phyloP scores from a whole-genome alignment of 2,888 invertebrate genomes.

The Sarcophaga variegata region DNA sequence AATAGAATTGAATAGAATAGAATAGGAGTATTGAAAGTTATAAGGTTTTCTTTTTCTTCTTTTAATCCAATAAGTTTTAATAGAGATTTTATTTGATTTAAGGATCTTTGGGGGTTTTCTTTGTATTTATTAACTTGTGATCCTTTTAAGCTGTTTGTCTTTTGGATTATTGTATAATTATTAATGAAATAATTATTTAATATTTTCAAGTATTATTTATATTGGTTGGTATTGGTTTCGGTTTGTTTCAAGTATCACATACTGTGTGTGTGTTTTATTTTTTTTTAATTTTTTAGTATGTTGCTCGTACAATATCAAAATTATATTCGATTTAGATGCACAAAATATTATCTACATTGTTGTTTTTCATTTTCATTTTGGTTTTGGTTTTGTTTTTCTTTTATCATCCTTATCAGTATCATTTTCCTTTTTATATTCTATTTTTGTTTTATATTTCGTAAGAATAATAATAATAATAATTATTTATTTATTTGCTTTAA shows the following conservation, averaged over 20 bases:
- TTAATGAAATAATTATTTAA: conserved; percentile 37
- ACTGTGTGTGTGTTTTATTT: conserved; percentile 4
- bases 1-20: conserved; percentile 40
- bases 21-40: conserved; percentile 53
- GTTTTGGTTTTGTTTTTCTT: background rate
- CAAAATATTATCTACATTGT: conserved; percentile 63
- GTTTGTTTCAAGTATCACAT: conserved; percentile 54
- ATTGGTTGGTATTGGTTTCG: background rate
- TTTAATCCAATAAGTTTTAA: conserved; percentile 26
- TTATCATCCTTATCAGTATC: conserved; percentile 6
- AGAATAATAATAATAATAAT: background rate
- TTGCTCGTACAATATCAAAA: conserved; percentile 65
- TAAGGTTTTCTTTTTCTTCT: conserved; percentile 5
- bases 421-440: conserved; percentile 6
- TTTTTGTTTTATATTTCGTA: conserved; percentile 1
- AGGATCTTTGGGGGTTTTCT: background rate
- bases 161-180: conserved; percentile 31
- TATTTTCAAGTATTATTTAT: background rate
- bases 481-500: background rate
- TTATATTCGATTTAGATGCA: conserved; percentile 65
- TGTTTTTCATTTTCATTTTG: conserved; percentile 14
- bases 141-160: conserved; percentile 42
- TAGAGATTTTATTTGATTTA: conserved; percentile 37
- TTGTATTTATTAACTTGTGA: background rate
- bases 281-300: conserved; percentile 38